A percentile compares a stretch with the other conserved stretches of the same genome.
These are phyloP conservation scores for Rostratula benghalensis DNA, from an alignment of 2,113 vertebrate species.

Conservation along the genomic window DNA sequence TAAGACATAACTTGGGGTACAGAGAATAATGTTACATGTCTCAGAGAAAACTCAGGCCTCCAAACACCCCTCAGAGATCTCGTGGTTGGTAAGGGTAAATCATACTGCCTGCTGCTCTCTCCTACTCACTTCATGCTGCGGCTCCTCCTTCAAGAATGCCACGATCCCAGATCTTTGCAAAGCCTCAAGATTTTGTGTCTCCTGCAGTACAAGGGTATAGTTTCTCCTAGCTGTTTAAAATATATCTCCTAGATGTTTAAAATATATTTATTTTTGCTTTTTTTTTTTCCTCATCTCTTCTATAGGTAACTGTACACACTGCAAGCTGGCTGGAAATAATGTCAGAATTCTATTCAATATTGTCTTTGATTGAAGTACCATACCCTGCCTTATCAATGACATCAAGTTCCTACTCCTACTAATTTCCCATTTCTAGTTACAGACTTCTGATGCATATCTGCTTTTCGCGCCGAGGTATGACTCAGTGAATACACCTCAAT, in stretches of 20 bases:
- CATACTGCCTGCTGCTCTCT: neutral
- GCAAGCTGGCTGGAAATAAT: neutral
- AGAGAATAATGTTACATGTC: neutral
- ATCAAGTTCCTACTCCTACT: neutral
- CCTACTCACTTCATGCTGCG: neutral
- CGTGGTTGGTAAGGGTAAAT: neutral
- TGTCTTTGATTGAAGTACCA: neutral
- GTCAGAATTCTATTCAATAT: neutral
- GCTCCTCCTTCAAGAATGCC: neutral
- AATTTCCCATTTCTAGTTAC: neutral
- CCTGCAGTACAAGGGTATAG: neutral
- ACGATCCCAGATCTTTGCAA: neutral
- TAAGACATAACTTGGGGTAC: constrained; percentile 4
- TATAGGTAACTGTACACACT: neutral
- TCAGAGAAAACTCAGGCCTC: neutral
- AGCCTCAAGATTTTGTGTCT: neutral
- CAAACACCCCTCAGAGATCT: neutral
- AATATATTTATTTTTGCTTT: neutral
- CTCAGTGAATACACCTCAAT: neutral
- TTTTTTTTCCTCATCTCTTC: neutral
- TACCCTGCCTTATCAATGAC: neutral
- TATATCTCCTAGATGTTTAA: neutral
- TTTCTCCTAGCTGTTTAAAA: neutral
- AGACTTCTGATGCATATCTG: neutral
- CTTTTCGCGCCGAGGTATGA: neutral